Evolutionary conservation across 2,113 vertebrate species (phyloP), one percentile per base, ranked within the genome.

Genomic region (Prionailurus bengalensis): DNA sequence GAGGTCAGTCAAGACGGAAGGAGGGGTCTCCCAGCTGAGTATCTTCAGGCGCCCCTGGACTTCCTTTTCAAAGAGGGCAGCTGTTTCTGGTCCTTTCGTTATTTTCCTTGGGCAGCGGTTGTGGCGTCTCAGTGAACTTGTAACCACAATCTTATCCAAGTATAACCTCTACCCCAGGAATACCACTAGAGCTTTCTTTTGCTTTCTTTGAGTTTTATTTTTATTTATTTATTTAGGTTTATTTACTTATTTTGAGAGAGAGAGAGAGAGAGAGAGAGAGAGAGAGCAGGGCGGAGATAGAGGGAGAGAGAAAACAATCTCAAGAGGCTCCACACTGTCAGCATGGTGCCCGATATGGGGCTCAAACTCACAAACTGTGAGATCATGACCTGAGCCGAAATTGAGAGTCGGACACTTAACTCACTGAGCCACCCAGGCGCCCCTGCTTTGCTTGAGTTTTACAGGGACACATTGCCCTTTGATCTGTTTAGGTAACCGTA

Each of bases 141-240:
- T 33, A 71, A 74, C 8, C 19, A 21, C 4, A 13, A 0, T 68
- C 10, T 89, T n/a, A 5, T 85, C 9, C 7, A 48, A 93, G 61
- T 27, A 42, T 39, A 73, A 12, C 31, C 45, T 93, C 48, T 33
- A 48, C 76, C 51, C 27, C 23, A 29, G n/a, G 27, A 85, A 16
- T 66, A 29, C 33, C 15, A 6, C 76, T 73, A 15, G 27, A 65
- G 80, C 42, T 82, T 78, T 73, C 27, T 25, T 80, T 58, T 55
- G 27, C n/a, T 85, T 66, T 66, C 58, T 91, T 94, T 95, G 48
- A 58, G n/a, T 85, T 81, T 95, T 92, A 74, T 85, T 81, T 95
- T 92, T 45, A 45, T 45, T 45, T 45, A 45, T 9, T 45, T 45
- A 45, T 45, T 45, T 45, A 45, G 7, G 45, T 45, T 45, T 45